Conservation (phyloP, 2,888 invertebrate species). For the Leptopilina drosophilae region DNA sequence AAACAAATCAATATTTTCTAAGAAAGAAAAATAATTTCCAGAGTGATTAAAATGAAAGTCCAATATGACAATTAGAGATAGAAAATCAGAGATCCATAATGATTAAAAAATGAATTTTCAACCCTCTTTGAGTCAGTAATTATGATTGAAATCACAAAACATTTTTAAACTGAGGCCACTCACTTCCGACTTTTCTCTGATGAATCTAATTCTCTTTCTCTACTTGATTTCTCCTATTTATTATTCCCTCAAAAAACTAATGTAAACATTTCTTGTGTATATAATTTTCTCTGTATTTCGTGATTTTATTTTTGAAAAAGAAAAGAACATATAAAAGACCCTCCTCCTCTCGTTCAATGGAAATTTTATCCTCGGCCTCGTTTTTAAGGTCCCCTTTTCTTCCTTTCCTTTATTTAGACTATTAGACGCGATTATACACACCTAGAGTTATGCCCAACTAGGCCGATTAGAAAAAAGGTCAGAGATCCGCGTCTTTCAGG, state of each 20-base stretch:
- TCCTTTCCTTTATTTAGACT: background rate
- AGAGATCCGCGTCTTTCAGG: slow-evolving; percentile 72
- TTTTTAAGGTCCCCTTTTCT: slow-evolving; percentile 40
- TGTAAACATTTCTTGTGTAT: no score
- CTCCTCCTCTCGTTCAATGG: background rate
- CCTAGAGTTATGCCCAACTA: slow-evolving; percentile 45
- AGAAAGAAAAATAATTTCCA: background rate
- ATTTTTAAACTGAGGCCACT: slow-evolving; percentile 6
- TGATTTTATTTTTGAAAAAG: background rate
- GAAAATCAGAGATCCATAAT: background rate
- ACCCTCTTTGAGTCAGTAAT: background rate
- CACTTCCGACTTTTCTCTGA: slow-evolving; percentile 23
- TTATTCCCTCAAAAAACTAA: background rate
- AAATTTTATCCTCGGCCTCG: slow-evolving; percentile 46
- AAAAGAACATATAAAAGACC: no score
- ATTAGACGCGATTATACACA: slow-evolving; percentile 32
- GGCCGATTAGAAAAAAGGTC: slow-evolving; percentile 68
- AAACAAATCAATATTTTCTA: background rate
- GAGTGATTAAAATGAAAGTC: slow-evolving; percentile 6
- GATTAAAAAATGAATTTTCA: background rate
- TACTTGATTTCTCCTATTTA: slow-evolving; percentile 23
- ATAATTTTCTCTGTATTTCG: background rate
- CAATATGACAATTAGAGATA: background rate
- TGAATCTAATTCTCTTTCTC: background rate
- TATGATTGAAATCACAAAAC: slow-evolving; percentile 29